Evolutionary conservation across 1,140 invertebrate genomes (phyloP).

Genomic region (Gryon sp.): DNA sequence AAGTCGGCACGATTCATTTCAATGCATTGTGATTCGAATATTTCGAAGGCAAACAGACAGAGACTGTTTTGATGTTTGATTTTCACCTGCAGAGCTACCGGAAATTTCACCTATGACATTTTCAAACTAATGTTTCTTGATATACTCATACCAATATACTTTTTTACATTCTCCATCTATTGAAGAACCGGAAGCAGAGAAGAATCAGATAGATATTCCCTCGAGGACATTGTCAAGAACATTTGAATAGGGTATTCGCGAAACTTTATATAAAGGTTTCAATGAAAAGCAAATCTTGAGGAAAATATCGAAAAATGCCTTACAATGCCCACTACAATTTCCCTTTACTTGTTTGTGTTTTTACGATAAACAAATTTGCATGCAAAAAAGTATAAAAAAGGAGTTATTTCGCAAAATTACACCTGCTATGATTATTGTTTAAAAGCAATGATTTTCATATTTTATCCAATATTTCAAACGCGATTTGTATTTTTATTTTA

Average conservation of each 20-base stretch:
- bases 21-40: constrained; percentile 39
- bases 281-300: constrained; percentile 40
- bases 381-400: too few species aligned
- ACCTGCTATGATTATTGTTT: too few species aligned
- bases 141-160: constrained; percentile 43
- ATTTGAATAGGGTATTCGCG: constrained; percentile 58
- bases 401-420: too few species aligned
- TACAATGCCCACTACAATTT: constrained; percentile 1
- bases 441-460: too few species aligned
- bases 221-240: constrained; percentile 59
- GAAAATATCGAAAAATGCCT: constrained; percentile 27
- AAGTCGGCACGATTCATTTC: constrained; percentile 17
- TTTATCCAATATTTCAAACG: too few species aligned
- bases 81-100: constrained; percentile 51
- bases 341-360: neutral
- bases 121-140: constrained; percentile 53
- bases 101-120: constrained; percentile 58
- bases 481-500: too few species aligned
- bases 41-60: constrained; percentile 25
- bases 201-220: constrained; percentile 56
- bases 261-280: constrained; percentile 51
- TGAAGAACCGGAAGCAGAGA: constrained; percentile 47
- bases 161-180: constrained; percentile 34
- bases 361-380: too few species aligned
- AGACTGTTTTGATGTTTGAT: constrained; percentile 49